Base-by-base conservation (phyloP, 92 coral and sea anemone genomes). In the Actinostola sp. region DNA sequence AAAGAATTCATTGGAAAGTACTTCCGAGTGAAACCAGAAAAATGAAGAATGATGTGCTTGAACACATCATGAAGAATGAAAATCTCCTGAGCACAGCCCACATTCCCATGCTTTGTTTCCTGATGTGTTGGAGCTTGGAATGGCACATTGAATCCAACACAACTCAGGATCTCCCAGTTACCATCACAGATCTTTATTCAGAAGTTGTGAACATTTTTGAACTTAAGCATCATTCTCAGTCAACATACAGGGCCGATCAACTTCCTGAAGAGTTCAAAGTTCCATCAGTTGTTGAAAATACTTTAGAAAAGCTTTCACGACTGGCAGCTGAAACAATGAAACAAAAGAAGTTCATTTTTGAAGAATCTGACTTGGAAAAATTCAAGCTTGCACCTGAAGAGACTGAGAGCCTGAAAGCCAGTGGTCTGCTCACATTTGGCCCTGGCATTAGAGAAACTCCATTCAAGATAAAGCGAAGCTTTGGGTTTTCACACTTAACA, bases 71-170 rank as follows among this genome's bases (percentile, higher is more conserved):
- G 43, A 44, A 46, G 26, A 78, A 84, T 64, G 61, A 65, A 36
- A 63, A 84, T n/a, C 71, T 79, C 16, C 48, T 84, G 19, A 66
- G 73, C 60, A 44, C 71, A 20, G 75, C 80, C 20, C 73, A 84
- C 50, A 50, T 79, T 39, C 89, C 85, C 11, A 61, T 58, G 64
- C 17, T 58, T 26, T 58, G 64, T 58, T 25, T 11, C 39, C 64
- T 58, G 32, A 21, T 58, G 35, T 58, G 64, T 25, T 58, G 29
- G 29, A 8, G 64, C 24, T 2, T 58, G 29, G 35, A 58, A 58
- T 58, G 56, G 56, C 21, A 20, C 21, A n/a, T 49, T 12, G 21
- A 8, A 20, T 8, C 4, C 8, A 49, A 8, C 6, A 49, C 10
- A 8, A 4, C 6, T 21, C 56, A 49, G 10, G 21, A n/a, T 49